phyloP scores from a whole-genome alignment of 2,888 invertebrate genomes.

The Cryptocheilus praepositus region DNA sequence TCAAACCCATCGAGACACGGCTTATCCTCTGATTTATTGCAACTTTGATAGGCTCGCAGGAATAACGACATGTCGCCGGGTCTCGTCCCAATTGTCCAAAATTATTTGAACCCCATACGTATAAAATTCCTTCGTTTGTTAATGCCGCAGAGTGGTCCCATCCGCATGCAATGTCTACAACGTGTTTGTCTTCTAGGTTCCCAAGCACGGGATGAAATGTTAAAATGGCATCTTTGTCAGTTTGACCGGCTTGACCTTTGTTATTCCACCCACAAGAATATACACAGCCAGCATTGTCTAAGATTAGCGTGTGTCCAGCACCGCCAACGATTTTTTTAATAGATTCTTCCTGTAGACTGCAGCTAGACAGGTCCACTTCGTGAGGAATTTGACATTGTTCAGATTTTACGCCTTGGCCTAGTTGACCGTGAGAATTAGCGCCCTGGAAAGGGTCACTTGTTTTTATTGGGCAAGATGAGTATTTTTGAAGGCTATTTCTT shows the following conservation, averaged over 20 bases:
- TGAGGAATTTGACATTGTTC: constrained; percentile 82
- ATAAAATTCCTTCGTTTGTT: constrained; percentile 81
- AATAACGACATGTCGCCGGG: constrained; percentile 44
- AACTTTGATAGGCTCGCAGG: constrained; percentile 69
- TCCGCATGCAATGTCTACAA: constrained; percentile 84
- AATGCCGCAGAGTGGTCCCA: constrained; percentile 89
- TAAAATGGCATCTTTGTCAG: constrained; percentile 75
- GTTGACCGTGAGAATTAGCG: constrained; percentile 89
- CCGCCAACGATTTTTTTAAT: constrained; percentile 84
- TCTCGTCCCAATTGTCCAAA: constrained; percentile 83
- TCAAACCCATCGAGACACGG: constrained; percentile 81
- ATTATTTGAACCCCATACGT: constrained; percentile 90
- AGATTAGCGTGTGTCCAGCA: constrained; percentile 85
- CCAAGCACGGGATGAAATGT: constrained; percentile 51
- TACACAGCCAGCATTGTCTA: constrained; percentile 81
- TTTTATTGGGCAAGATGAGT: neutral
- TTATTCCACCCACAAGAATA: constrained; percentile 88
- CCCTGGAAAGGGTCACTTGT: constrained; percentile 77
- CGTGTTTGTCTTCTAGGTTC: constrained; percentile 70
- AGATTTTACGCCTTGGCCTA: constrained; percentile 81
- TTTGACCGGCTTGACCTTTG: constrained; percentile 83
- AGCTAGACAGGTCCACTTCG: constrained; percentile 69
- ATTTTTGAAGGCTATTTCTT: neutral
- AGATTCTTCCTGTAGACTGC: constrained; percentile 73
- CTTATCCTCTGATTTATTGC: constrained; percentile 76